A percentile compares a stretch with the other conserved stretches of the same genome.
These are phyloP conservation scores for Clarias pachynema DNA, from an alignment of 2,797 vertebrate species.

Conservation along the genomic window DNA sequence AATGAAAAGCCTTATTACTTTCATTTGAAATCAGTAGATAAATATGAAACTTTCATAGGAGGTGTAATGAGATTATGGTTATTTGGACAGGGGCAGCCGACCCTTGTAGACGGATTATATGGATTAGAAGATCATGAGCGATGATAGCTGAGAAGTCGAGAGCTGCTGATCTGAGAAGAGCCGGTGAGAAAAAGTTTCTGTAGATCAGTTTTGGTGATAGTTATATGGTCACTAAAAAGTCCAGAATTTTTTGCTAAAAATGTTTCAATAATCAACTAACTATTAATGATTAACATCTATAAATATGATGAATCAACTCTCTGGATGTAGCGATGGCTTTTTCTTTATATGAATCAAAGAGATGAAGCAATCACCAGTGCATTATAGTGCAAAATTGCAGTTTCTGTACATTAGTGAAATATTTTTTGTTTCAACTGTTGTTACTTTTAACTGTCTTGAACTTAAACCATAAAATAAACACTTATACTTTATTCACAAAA, in stretches of 20 bases:
- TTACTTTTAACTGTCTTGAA: background rate
- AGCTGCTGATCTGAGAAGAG: conserved; percentile 48
- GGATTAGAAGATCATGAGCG: conserved; percentile 91
- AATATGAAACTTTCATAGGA: conserved; percentile 77
- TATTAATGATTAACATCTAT: background rate
- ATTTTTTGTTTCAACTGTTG: background rate
- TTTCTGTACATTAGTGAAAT: background rate
- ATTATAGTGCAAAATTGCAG: background rate
- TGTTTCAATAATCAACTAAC: background rate
- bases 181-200: conserved; percentile 8
- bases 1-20: conserved; percentile 85
- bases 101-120: conserved; percentile 88
- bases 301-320: background rate
- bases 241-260: background rate
- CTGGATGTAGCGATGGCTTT: background rate
- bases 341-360: background rate
- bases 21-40: conserved; percentile 94
- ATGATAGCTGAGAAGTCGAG: conserved; percentile 68
- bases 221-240: background rate
- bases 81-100: conserved; percentile 78
- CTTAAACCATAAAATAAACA: background rate
- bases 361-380: too few relatives aligned
- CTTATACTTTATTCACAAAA: background rate
- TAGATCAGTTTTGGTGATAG: background rate
- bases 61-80: conserved; percentile 69